Evolutionary conservation across 1,140 invertebrate species (phyloP).

Genomic region (Leptinotarsa defecta): DNA sequence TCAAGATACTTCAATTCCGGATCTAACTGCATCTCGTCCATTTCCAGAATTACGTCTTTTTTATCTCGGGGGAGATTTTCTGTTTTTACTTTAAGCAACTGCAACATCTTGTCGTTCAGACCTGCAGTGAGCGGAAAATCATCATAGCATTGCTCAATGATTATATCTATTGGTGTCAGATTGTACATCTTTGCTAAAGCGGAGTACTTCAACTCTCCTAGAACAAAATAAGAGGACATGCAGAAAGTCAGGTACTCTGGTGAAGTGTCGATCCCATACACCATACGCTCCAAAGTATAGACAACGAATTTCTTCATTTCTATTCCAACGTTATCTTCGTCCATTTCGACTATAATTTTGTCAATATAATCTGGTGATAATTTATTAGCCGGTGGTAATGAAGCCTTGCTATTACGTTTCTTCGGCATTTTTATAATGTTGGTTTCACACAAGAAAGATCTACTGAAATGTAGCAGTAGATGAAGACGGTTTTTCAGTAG

Average conservation of each 20-base stretch:
- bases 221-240: not conserved
- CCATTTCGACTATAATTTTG: not conserved
- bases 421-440: too few relatives aligned
- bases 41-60: not conserved
- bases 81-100: not conserved
- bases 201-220: not conserved
- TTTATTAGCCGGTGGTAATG: too few relatives aligned
- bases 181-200: not conserved
- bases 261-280: not conserved
- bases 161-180: not conserved
- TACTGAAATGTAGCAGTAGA: too few relatives aligned
- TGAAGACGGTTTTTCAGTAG: too few relatives aligned
- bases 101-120: not conserved
- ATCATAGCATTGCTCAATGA: not conserved
- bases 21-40: not conserved
- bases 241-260: not conserved
- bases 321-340: not conserved
- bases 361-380: not conserved
- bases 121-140: not conserved
- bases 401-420: too few relatives aligned
- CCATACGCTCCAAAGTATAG: not conserved
- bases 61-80: not conserved
- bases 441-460: too few relatives aligned
- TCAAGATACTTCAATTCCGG: not conserved
- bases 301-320: not conserved